Percentiles rank a stretch among this genome's conserved stretches.
phyloP scores from a whole-genome alignment of 1,140 invertebrate species.

The Bombus superbus region DNA sequence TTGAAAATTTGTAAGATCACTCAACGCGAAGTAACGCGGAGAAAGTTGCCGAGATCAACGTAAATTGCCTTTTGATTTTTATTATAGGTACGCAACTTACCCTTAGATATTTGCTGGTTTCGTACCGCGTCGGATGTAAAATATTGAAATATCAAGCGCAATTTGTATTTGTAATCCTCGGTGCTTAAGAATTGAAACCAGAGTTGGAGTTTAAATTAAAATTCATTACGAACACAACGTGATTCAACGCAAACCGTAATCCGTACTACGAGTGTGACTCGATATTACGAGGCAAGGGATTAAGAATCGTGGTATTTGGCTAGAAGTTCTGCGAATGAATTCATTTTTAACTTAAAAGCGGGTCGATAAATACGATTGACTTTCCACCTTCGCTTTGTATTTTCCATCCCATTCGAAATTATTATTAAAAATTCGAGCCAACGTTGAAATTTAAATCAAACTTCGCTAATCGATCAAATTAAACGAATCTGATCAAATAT shows the following conservation, averaged over 20 bases:
- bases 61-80: background rate
- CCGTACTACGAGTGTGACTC: background rate
- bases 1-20: no score
- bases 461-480: no score
- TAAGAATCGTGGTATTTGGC: background rate
- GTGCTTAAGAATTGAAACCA: constrained; percentile 1
- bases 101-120: background rate
- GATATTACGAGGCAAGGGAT: background rate
- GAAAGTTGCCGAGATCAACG: no score
- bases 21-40: no score
- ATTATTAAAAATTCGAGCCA: background rate
- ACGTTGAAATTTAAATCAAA: background rate
- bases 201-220: background rate
- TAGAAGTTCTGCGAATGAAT: background rate
- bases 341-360: background rate
- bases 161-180: constrained; percentile 2
- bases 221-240: background rate
- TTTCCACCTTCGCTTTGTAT: no score
- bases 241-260: background rate
- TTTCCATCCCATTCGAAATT: no score
- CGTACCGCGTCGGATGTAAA: background rate
- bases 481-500: no score
- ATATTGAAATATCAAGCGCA: background rate
- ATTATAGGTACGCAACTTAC: background rate
- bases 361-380: background rate